Conservation (phyloP, 1,140 invertebrate species). For the Euschistus heros region DNA sequence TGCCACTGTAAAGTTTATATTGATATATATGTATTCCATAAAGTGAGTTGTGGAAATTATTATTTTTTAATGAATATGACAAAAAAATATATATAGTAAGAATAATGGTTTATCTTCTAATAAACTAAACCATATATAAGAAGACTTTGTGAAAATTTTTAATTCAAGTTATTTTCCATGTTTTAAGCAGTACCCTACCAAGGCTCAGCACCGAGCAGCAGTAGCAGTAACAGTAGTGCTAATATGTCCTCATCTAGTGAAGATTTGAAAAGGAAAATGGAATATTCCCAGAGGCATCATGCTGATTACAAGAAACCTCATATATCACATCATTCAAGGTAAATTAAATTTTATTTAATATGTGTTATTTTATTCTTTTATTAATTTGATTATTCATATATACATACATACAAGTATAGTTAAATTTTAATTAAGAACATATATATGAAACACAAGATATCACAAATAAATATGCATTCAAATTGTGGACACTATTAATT, state of each 20-base stretch:
- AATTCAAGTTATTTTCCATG: not conserved
- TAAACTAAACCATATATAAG: not conserved
- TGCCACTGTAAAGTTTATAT: too few relatives aligned
- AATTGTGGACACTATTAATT: too few relatives aligned
- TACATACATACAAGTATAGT: too few relatives aligned
- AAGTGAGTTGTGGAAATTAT: too few relatives aligned
- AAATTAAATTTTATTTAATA: not conserved
- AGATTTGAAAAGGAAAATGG: conserved; percentile 20
- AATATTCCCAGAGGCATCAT: conserved; percentile 22
- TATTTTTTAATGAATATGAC: too few relatives aligned
- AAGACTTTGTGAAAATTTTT: not conserved
- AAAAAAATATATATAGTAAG: not conserved
- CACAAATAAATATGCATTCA: too few relatives aligned
- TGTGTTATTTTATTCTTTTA: too few relatives aligned
- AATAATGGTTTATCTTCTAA: not conserved
- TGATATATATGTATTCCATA: too few relatives aligned
- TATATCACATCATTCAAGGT: conserved; percentile 18
- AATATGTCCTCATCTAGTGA: not conserved
- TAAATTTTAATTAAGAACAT: not conserved
- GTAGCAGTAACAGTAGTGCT: not conserved
- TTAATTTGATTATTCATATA: too few relatives aligned
- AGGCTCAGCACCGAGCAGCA: not conserved
- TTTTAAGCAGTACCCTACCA: not conserved
- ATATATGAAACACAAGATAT: not conserved
- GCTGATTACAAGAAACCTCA: conserved; percentile 25